A percentile compares a stretch with the other conserved stretches of the same genome.
Evolutionary conservation across 2,113 vertebrate genomes (phyloP).

Genomic region (Caloenas nicobarica): DNA sequence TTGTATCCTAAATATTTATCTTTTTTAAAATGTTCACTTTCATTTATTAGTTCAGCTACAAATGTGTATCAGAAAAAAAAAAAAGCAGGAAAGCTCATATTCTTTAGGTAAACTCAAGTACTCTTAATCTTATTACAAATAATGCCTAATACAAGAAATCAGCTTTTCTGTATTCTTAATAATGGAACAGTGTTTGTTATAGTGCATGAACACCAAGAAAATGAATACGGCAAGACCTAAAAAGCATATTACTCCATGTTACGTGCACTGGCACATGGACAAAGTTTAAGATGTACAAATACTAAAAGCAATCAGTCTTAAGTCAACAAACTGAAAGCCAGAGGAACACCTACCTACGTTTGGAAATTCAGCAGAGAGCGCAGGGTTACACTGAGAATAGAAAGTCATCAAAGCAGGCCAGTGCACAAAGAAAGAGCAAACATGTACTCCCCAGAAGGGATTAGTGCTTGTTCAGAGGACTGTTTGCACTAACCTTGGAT

Average conservation of each 20-base stretch:
- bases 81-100: neutral
- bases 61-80: neutral
- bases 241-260: slow-evolving; percentile 47
- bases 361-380: neutral
- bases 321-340: slow-evolving; percentile 58
- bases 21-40: neutral
- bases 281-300: slow-evolving; percentile 41
- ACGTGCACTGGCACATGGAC: neutral
- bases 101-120: neutral
- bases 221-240: neutral
- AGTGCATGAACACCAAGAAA: neutral
- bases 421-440: neutral
- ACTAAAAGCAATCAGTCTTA: slow-evolving; percentile 67
- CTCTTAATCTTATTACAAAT: neutral
- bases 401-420: slow-evolving; percentile 28
- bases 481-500: slow-evolving; percentile 76
- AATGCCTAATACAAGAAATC: slow-evolving; percentile 24
- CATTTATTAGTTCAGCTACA: neutral
- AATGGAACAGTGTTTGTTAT: neutral
- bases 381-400: neutral
- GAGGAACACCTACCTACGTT: slow-evolving; percentile 47
- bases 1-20: neutral
- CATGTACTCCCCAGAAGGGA: neutral
- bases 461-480: neutral
- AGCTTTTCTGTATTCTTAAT: slow-evolving; percentile 15